Evolutionary conservation across 2,113 vertebrate genomes (phyloP).

Genomic region (Lasiurus cinereus): DNA sequence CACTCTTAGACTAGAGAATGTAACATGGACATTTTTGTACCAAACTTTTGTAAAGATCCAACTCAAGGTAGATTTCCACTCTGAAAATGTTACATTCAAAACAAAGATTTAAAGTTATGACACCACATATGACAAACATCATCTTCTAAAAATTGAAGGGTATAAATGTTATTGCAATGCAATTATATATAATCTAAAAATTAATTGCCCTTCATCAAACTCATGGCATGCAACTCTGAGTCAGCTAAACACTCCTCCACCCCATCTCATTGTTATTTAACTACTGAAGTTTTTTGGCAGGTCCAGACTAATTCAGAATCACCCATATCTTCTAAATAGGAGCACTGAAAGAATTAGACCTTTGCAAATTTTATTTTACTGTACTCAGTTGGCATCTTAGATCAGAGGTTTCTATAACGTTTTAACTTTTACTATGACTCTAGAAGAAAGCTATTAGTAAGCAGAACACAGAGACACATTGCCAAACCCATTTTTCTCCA

Average conservation of each 20-base stretch:
- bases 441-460: constrained; percentile 23
- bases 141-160: constrained; percentile 6
- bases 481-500: background rate
- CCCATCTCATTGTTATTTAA: constrained; percentile 60
- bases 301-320: constrained; percentile 60
- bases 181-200: constrained; percentile 71
- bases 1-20: background rate
- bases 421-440: background rate
- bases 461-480: background rate
- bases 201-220: constrained; percentile 55
- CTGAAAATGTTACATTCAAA: constrained; percentile 17
- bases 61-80: background rate
- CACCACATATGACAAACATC: constrained; percentile 49
- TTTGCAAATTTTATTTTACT: background rate
- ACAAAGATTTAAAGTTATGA: constrained; percentile 19
- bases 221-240: constrained; percentile 39
- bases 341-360: constrained; percentile 7
- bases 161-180: constrained; percentile 46
- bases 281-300: constrained; percentile 43
- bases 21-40: background rate
- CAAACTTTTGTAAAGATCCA: background rate
- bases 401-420: background rate
- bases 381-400: background rate
- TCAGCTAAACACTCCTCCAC: constrained; percentile 53
- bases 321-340: background rate